A percentile compares a stretch with the other conserved stretches of the same genome.
Evolutionary conservation across 2,888 invertebrate species (phyloP).

Genomic region (Neoscelio sp.): DNA sequence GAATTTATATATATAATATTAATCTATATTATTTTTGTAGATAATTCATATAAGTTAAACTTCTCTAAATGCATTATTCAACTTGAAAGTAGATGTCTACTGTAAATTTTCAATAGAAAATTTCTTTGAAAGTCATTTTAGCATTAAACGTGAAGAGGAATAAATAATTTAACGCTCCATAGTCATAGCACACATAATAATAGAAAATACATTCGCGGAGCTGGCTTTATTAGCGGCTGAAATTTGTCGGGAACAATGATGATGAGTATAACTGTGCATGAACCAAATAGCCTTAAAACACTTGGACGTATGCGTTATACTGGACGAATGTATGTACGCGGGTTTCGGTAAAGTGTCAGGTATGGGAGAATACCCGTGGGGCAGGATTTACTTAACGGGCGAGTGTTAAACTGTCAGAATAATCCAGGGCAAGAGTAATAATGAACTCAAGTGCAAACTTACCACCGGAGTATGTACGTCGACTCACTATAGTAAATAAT

Average conservation of each 20-base stretch:
- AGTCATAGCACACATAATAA: conserved; percentile 2
- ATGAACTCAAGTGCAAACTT: conserved; percentile 77
- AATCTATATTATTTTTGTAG: no score
- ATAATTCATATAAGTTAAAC: no score
- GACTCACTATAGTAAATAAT: conserved; percentile 73
- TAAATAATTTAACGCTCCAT: conserved; percentile 12
- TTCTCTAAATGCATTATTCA: no score
- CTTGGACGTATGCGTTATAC: conserved; percentile 33
- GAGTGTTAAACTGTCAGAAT: conserved; percentile 80
- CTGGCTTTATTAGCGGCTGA: conserved; percentile 18
- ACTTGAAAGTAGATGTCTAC: no score
- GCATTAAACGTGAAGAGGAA: not conserved
- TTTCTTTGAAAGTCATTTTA: no score
- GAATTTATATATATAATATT: no score
- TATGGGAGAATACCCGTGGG: conserved; percentile 70
- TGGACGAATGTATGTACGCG: conserved; percentile 40
- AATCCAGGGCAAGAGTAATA: conserved; percentile 78
- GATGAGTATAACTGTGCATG: conserved; percentile 62
- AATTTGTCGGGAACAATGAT: conserved; percentile 67
- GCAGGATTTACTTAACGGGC: conserved; percentile 79
- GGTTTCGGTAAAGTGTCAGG: conserved; percentile 62
- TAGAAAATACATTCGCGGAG: conserved; percentile 16
- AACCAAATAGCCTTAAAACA: conserved; percentile 49
- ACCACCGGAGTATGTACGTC: conserved; percentile 67
- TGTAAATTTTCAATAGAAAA: no score